Evolutionary conservation across 53 echinoderm and acorn worm genomes (phyloP).

Genomic region (Luidia sarsii): DNA sequence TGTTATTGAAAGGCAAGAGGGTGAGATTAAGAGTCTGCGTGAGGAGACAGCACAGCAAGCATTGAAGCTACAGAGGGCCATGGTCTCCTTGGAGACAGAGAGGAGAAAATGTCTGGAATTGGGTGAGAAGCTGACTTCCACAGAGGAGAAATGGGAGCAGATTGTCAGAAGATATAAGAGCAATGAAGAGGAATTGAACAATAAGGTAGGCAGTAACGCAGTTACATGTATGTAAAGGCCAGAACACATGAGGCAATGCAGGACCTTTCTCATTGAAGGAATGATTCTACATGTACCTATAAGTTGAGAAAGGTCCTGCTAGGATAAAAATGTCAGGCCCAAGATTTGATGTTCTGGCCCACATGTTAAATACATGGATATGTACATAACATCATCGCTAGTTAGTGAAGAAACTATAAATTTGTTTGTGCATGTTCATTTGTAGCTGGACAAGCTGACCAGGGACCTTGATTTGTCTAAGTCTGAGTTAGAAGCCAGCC

Average conservation of each 20-base stretch:
- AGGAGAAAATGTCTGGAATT: conserved; percentile 78
- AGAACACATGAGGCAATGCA: no score
- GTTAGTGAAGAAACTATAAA: no score
- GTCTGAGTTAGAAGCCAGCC: conserved; percentile 64
- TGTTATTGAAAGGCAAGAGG: conserved; percentile 18
- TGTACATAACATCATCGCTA: no score
- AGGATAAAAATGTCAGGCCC: no score
- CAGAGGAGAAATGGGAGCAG: conserved; percentile 89
- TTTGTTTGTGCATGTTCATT: no score
- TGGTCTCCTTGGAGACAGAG: conserved; percentile 83
- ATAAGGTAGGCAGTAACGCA: conserved; percentile 80
- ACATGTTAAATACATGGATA: no score
- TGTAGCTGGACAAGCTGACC: conserved; percentile 67
- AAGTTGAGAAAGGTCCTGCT: no score
- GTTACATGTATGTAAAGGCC: neutral
- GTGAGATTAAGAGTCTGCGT: conserved; percentile 45
- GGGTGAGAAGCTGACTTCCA: conserved; percentile 66
- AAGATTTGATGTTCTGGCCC: neutral
- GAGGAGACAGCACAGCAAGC: conserved; percentile 39
- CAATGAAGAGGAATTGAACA: conserved; percentile 81
- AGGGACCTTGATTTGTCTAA: conserved; percentile 74
- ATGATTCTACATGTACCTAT: no score
- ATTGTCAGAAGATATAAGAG: conserved; percentile 69
- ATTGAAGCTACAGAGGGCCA: conserved; percentile 67
- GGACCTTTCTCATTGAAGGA: no score